These are phyloP conservation scores for Larimichthys crocea DNA, from an alignment of 2,113 vertebrate species.

Conservation along the genomic window DNA sequence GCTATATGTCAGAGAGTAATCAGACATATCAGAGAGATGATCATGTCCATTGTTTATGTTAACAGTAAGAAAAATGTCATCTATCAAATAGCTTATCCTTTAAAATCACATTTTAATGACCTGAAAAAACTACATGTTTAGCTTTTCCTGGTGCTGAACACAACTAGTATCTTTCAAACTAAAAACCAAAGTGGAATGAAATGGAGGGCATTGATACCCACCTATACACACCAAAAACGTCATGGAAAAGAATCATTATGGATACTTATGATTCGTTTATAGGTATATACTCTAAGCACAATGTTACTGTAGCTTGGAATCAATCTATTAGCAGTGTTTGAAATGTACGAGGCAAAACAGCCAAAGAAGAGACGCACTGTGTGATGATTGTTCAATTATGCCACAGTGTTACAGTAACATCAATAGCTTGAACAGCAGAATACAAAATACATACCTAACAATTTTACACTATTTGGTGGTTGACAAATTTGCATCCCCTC, in stretches of 20 bases:
- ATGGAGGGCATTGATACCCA: background rate
- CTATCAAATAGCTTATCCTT: background rate
- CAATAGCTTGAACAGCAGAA: background rate
- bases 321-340: background rate
- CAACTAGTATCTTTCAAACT: background rate
- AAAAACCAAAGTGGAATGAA: background rate
- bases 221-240: background rate
- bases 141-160: background rate
- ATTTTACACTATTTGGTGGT: background rate
- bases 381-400: background rate
- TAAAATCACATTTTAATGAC: background rate
- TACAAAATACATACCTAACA: background rate
- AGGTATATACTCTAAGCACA: background rate
- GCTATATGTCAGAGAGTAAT: background rate
- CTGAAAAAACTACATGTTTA: background rate
- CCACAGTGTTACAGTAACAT: background rate
- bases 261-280: background rate
- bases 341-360: background rate
- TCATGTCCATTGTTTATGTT: background rate
- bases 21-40: background rate
- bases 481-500: slow-evolving; percentile 14
- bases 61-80: background rate
- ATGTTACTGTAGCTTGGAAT: background rate
- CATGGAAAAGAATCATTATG: background rate
- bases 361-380: background rate